phyloP scores from a whole-genome alignment of 2,888 invertebrate genomes.

The Trichogramma evanescens region DNA sequence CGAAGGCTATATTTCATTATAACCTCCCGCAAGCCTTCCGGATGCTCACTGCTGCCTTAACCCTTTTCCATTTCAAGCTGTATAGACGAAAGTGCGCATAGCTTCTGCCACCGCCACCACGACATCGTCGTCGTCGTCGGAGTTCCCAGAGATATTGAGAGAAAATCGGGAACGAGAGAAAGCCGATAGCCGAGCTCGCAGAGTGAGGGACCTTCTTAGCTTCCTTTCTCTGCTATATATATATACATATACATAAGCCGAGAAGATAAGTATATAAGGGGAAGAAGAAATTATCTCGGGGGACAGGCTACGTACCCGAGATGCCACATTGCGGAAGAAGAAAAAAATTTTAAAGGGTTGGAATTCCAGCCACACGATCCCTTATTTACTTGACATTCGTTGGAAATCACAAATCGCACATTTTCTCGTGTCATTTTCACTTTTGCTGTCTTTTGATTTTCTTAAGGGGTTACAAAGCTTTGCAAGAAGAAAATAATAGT shows the following conservation, averaged over 20 bases:
- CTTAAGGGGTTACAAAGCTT: neutral
- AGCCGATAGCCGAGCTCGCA: neutral
- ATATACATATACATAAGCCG: too few relatives aligned
- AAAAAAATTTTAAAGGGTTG: neutral
- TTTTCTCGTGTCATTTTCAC: neutral
- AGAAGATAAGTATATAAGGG: neutral
- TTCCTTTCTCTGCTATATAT: too few relatives aligned
- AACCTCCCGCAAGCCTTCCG: conserved; percentile 45
- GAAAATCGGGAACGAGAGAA: conserved; percentile 7
- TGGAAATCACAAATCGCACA: neutral
- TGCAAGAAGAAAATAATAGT: too few relatives aligned
- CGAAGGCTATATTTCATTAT: conserved; percentile 48
- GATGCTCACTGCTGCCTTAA: conserved; percentile 30
- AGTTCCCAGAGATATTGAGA: conserved; percentile 35
- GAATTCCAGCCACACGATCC: too few relatives aligned
- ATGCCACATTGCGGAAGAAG: neutral
- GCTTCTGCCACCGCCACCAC: too few relatives aligned
- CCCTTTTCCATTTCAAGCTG: conserved; percentile 44
- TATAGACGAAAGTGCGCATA: conserved; percentile 2
- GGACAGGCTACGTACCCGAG: conserved; percentile 10
- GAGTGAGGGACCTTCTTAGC: neutral
- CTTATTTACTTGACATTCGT: too few relatives aligned
- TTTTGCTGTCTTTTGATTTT: neutral
- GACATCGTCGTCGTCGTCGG: conserved; percentile 21
- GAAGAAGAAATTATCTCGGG: conserved; percentile 18